These are phyloP conservation scores for Narcine bancroftii DNA, from an alignment of 2,113 vertebrate genomes.

Conservation along the genomic window DNA sequence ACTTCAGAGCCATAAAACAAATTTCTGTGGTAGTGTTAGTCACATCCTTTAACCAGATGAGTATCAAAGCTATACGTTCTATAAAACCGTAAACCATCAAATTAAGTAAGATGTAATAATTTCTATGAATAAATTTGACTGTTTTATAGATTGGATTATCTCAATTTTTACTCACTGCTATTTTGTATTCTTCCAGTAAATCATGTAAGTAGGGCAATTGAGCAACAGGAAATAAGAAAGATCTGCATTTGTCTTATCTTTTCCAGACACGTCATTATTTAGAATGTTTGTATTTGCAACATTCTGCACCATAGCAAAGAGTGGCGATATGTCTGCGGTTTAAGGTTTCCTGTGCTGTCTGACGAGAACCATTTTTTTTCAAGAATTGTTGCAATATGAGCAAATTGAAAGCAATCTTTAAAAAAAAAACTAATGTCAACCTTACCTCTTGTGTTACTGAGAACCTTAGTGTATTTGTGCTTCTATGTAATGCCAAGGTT, in stretches of 20 bases:
- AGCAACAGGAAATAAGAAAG: background rate
- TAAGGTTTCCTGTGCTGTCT: conserved; percentile 42
- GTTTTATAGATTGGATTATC: background rate
- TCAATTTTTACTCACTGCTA: background rate
- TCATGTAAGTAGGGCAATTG: conserved; percentile 21
- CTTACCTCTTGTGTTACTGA: background rate
- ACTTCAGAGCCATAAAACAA: no score
- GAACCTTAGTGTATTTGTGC: background rate
- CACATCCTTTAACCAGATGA: background rate
- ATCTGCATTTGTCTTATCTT: conserved; percentile 5
- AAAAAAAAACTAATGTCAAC: background rate
- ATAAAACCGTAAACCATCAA: background rate
- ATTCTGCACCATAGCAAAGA: background rate
- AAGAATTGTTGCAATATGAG: background rate
- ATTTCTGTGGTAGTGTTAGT: background rate
- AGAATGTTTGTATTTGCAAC: conserved; percentile 1
- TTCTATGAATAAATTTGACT: background rate
- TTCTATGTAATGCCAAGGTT: background rate
- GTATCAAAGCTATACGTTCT: background rate
- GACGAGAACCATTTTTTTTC: conserved; percentile 16
- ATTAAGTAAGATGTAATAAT: no score
- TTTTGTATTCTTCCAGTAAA: background rate
- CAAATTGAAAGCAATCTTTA: background rate
- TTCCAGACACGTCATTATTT: conserved; percentile 10
- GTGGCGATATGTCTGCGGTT: background rate